Evolutionary conservation across 2,113 vertebrate genomes (phyloP).

Genomic region (Lepisosteus osseus): DNA sequence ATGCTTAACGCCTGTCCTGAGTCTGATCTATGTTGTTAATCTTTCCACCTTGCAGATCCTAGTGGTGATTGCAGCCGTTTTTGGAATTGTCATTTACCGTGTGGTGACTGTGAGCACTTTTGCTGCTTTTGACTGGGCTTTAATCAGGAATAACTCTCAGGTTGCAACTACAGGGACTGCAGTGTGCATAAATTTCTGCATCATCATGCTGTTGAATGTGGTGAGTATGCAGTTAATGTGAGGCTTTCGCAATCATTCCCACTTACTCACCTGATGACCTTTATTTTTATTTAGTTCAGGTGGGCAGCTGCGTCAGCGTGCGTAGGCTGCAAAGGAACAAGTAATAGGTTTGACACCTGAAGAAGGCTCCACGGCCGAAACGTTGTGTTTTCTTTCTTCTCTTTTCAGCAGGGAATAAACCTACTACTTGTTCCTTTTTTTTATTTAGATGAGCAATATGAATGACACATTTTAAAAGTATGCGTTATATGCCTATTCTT

Average conservation of each 20-base stretch:
- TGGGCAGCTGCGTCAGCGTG: too few species aligned
- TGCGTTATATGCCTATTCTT: conserved; percentile 18
- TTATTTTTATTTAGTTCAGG: background rate
- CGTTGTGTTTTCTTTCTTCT: background rate
- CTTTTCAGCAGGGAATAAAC: too few species aligned
- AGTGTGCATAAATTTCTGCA: conserved; percentile 94
- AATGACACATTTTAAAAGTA: background rate
- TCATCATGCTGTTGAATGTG: conserved; percentile 94
- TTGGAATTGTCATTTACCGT: conserved; percentile 90
- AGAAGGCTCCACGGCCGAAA: background rate
- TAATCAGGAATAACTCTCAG: conserved; percentile 96
- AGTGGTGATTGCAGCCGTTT: conserved; percentile 90
- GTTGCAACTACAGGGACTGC: conserved; percentile 92
- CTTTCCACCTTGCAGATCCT: conserved; percentile 67
- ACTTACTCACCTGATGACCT: background rate
- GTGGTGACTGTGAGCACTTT: conserved; percentile 94
- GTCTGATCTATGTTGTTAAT: too few species aligned
- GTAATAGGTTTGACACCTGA: too few species aligned
- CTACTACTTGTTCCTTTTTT: too few species aligned
- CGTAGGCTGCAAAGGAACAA: too few species aligned
- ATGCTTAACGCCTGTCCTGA: too few species aligned
- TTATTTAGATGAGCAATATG: background rate
- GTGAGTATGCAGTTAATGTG: conserved; percentile 56
- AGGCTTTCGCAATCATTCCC: too few species aligned
- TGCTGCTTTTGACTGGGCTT: conserved; percentile 87